Evolutionary conservation across 2,797 vertebrate genomes (phyloP).

Genomic region (Gymnoscopelus microlampas): DNA sequence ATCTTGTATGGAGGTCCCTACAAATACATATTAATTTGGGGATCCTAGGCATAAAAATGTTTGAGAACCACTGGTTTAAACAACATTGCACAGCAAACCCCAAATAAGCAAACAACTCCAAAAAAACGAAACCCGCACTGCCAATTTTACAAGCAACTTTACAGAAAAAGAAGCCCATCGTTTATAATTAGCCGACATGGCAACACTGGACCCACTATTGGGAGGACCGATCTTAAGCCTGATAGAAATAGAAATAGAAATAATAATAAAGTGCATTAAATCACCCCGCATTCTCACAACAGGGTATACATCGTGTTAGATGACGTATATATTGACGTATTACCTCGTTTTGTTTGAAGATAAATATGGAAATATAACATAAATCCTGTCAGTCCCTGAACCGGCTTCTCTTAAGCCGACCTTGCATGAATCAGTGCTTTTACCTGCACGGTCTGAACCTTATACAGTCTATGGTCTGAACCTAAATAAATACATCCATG

Average conservation of each 20-base stretch:
- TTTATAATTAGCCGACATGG: too few species aligned
- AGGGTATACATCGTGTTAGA: fast-evolving
- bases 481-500: too few species aligned
- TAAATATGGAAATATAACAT: fast-evolving
- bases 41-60: too few species aligned
- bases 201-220: neutral
- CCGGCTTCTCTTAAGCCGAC: conserved; percentile 20
- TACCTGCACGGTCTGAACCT: neutral
- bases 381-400: neutral
- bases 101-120: too few species aligned
- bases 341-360: fast-evolving
- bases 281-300: fast-evolving
- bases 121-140: too few species aligned
- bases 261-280: neutral
- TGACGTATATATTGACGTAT: fast-evolving
- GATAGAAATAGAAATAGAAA: conserved; percentile 31
- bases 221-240: conserved; percentile 53
- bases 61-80: too few species aligned
- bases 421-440: conserved; percentile 26
- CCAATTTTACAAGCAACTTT: too few species aligned
- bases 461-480: too few species aligned
- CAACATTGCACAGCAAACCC: too few species aligned
- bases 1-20: too few species aligned
- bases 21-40: too few species aligned
- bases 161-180: too few species aligned